phyloP scores from a whole-genome alignment of 2,797 vertebrate genomes.

The Leuciscus waleckii region DNA sequence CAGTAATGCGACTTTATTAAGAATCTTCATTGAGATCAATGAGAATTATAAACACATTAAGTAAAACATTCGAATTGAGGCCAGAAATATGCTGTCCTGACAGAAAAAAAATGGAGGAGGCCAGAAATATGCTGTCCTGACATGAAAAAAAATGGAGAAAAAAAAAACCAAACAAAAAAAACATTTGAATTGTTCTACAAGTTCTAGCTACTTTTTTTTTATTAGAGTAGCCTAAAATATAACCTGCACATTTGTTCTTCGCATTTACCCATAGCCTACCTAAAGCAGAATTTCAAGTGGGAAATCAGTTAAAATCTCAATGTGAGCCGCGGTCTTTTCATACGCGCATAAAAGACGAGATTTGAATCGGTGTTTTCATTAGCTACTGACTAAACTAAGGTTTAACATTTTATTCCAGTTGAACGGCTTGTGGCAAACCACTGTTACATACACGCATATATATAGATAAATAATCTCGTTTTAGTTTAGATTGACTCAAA shows the following conservation, averaged over 20 bases:
- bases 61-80: not conserved
- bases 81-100: not conserved
- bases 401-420: constrained; percentile 7
- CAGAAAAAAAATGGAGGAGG: not conserved
- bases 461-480: not conserved
- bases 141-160: not conserved
- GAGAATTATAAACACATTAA: constrained; percentile 9
- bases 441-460: not conserved
- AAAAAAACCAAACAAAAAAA: not conserved
- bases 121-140: not conserved
- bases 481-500: not conserved
- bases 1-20: constrained; percentile 8
- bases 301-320: not conserved
- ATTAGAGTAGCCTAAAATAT: not conserved
- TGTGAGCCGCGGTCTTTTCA: not conserved
- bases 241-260: not conserved
- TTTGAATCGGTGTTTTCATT: not conserved
- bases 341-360: not conserved
- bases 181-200: not conserved
- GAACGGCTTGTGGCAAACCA: not conserved
- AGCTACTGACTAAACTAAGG: not conserved
- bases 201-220: not conserved
- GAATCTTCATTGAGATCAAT: not conserved
- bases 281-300: not conserved
- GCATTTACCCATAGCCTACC: not conserved